A percentile compares a stretch with the other conserved stretches of the same genome.
phyloP scores from a whole-genome alignment of 2,797 vertebrate species.

The Gadopsis marmoratus region DNA sequence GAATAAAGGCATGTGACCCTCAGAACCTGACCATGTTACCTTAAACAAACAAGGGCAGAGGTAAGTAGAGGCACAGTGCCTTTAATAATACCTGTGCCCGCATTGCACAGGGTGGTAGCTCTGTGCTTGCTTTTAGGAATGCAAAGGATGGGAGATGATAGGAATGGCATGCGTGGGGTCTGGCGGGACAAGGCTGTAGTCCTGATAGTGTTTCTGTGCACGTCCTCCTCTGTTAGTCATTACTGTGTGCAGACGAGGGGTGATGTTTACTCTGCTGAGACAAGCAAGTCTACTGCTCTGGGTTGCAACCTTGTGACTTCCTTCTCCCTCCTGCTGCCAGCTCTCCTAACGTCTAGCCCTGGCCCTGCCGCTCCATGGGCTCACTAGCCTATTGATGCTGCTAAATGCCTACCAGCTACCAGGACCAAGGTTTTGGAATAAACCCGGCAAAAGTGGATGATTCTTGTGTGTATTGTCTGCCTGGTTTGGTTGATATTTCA shows the following conservation, averaged over 20 bases:
- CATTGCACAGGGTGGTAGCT: conserved; percentile 30
- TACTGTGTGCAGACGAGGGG: conserved; percentile 84
- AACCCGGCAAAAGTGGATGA: conserved; percentile 40
- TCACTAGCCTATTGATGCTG: conserved; percentile 55
- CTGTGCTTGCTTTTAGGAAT: conserved; percentile 63
- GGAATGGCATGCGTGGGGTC: conserved; percentile 70
- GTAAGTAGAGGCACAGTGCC: conserved; percentile 57
- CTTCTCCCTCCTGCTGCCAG: conserved; percentile 82
- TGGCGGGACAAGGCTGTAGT: conserved; percentile 71
- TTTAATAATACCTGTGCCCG: conserved; percentile 52
- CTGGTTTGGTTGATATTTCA: conserved; percentile 72
- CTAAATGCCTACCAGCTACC: conserved; percentile 55
- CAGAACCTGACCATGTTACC: conserved; percentile 8
- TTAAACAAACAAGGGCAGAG: conserved; percentile 64
- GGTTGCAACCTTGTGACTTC: conserved; percentile 87
- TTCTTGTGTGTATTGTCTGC: conserved; percentile 53
- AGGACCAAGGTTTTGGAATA: conserved; percentile 43
- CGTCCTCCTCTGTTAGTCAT: conserved; percentile 85
- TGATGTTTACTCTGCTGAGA: conserved; percentile 88
- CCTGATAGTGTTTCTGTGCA: conserved; percentile 82
- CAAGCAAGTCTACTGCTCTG: conserved; percentile 86
- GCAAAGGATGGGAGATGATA: conserved; percentile 64
- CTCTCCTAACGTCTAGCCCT: conserved; percentile 75
- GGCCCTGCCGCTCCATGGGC: conserved; percentile 68
- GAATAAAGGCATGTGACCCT: conserved; percentile 33